Evolutionary conservation across 2,888 invertebrate genomes (phyloP).

Genomic region (Cybosia mesomella): DNA sequence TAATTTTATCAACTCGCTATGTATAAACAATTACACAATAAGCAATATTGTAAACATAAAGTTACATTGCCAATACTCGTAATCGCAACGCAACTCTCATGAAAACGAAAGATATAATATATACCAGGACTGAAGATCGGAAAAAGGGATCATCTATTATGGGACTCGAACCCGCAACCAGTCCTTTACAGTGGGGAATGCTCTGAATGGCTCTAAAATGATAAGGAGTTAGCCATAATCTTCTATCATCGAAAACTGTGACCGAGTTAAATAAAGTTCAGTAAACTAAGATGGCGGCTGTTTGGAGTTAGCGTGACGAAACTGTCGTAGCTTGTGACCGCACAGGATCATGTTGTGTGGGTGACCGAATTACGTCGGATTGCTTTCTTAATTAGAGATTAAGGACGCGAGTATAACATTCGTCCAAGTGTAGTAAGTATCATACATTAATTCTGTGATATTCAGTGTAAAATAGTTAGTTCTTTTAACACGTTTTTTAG

Average conservation of each 20-base stretch:
- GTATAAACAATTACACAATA: no score
- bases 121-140: no score
- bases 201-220: no score
- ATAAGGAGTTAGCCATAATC: slow-evolving; percentile 26
- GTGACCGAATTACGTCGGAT: slow-evolving; percentile 31
- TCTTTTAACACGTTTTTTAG: no score
- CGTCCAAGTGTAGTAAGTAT: background rate
- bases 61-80: no score
- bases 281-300: slow-evolving; percentile 5
- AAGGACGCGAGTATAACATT: slow-evolving; percentile 22
- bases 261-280: slow-evolving; percentile 32
- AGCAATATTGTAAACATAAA: no score
- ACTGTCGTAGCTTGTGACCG: slow-evolving; percentile 28
- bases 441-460: background rate
- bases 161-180: no score
- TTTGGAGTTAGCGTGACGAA: slow-evolving; percentile 9
- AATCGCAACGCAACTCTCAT: no score
- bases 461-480: background rate
- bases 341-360: slow-evolving; percentile 17
- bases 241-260: slow-evolving; percentile 10
- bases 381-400: slow-evolving; percentile 39
- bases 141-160: no score
- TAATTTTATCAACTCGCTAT: no score
- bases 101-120: no score
- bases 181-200: no score